Percentiles rank a stretch among this genome's conserved stretches.
Conservation (phyloP, 2,797 vertebrate genomes). For the Falco novaeseelandiae region DNA sequence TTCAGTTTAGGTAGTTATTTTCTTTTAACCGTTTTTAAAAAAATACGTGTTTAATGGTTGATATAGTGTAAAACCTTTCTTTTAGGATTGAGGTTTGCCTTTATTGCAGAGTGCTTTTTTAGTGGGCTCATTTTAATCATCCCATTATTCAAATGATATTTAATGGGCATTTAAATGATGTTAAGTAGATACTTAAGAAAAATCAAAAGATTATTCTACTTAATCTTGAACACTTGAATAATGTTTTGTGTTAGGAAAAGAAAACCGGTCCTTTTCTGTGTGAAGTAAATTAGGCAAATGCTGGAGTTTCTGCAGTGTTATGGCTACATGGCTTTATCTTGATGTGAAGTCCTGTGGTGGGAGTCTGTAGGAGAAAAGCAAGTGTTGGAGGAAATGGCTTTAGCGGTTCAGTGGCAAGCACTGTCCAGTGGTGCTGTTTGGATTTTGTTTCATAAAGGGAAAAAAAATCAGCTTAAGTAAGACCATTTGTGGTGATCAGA, state of each 20-base stretch:
- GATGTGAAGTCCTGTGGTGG: neutral
- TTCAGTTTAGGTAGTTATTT: neutral
- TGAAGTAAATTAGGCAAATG: neutral
- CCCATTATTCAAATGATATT: neutral
- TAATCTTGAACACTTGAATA: neutral
- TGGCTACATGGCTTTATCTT: rapidly evolving
- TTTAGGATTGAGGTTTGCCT: neutral
- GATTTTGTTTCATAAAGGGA: neutral
- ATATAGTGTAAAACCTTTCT: neutral
- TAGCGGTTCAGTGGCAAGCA: neutral
- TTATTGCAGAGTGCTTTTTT: neutral
- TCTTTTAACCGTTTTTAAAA: neutral
- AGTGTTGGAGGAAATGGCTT: neutral
- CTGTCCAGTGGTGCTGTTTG: neutral
- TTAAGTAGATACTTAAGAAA: neutral
- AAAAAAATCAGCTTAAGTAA: neutral
- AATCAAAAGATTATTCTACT: neutral
- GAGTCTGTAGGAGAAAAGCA: neutral
- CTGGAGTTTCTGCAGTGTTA: neutral
- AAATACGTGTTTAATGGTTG: neutral
- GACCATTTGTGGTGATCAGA: neutral
- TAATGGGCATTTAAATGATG: neutral
- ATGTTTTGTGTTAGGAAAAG: neutral
- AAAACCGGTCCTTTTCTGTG: neutral
- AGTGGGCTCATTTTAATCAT: neutral